phyloP scores from a whole-genome alignment of 2,888 invertebrate genomes.

The Argyresthia albistria region DNA sequence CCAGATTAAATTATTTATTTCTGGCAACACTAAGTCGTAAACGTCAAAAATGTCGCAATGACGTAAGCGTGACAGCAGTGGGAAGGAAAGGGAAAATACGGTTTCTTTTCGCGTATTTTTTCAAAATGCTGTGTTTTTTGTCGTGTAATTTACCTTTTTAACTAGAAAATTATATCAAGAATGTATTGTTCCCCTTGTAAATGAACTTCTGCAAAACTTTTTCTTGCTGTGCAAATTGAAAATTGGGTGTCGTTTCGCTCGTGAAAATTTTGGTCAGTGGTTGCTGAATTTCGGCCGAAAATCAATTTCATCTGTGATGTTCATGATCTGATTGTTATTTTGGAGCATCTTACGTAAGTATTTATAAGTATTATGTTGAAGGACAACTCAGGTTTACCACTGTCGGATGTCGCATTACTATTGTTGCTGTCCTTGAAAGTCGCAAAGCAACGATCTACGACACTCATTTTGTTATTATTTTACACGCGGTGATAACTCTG shows the following conservation, averaged over 20 bases:
- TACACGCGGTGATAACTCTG: background rate
- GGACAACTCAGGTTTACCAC: slow-evolving; percentile 13
- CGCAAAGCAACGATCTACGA: no score
- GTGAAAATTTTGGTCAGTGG: background rate
- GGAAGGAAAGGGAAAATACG: slow-evolving; percentile 35
- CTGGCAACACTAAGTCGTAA: slow-evolving; percentile 16
- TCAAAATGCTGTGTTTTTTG: slow-evolving; percentile 63
- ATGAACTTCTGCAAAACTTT: slow-evolving; percentile 17
- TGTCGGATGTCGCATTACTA: background rate
- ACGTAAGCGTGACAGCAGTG: slow-evolving; percentile 34
- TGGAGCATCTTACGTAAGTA: slow-evolving; percentile 64
- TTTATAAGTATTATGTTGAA: slow-evolving; percentile 37
- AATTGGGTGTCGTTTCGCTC: background rate
- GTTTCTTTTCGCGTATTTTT: slow-evolving; percentile 40
- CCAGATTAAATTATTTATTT: background rate
- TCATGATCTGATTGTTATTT: slow-evolving; percentile 52
- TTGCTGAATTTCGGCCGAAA: slow-evolving; percentile 18
- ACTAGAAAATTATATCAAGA: slow-evolving; percentile 40
- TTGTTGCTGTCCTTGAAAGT: background rate
- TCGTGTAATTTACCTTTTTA: slow-evolving; percentile 55
- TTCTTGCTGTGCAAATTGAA: background rate
- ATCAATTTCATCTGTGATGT: slow-evolving; percentile 54
- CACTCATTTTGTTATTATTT: background rate
- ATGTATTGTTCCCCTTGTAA: slow-evolving; percentile 36
- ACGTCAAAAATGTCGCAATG: slow-evolving; percentile 53